phyloP scores from a whole-genome alignment of 1,140 invertebrate species.

The Amphibalanus amphitrite region DNA sequence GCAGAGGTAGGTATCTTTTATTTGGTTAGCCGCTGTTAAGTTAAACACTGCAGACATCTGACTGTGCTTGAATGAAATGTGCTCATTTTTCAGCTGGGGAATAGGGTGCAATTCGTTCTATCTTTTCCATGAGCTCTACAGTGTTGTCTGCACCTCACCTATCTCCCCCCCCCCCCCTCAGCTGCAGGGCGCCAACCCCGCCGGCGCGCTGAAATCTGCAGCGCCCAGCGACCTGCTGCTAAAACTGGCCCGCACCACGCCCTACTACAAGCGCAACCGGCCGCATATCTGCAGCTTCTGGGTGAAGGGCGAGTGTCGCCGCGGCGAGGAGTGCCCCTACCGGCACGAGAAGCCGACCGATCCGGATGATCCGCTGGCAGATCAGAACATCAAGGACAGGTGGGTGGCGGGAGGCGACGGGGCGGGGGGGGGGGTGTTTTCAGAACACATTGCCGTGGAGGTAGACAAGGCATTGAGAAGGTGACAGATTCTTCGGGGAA shows the following conservation, averaged over 20 bases:
- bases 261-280: constrained; percentile 96
- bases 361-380: constrained; percentile 94
- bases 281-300: constrained; percentile 99
- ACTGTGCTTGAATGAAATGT: too few species aligned
- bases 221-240: constrained; percentile 73
- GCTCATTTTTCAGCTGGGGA: too few species aligned
- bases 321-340: constrained; percentile 99
- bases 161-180: not conserved
- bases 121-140: too few species aligned
- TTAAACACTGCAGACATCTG: too few species aligned
- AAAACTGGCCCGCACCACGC: constrained; percentile 87
- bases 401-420: constrained; percentile 9
- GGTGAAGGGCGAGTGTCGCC: constrained; percentile 97
- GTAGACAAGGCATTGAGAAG: too few species aligned
- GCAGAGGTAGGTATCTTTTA: constrained; percentile 43
- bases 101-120: too few species aligned
- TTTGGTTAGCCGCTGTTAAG: too few species aligned
- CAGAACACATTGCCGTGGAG: too few species aligned
- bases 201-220: constrained; percentile 45
- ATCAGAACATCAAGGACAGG: constrained; percentile 97
- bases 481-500: too few species aligned
- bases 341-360: constrained; percentile 98
- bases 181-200: constrained; percentile 22
- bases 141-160: too few species aligned
- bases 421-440: too few species aligned